These are phyloP conservation scores for Pardosa pseudoannulata DNA, from an alignment of 2,888 invertebrate genomes.

Conservation along the genomic window DNA sequence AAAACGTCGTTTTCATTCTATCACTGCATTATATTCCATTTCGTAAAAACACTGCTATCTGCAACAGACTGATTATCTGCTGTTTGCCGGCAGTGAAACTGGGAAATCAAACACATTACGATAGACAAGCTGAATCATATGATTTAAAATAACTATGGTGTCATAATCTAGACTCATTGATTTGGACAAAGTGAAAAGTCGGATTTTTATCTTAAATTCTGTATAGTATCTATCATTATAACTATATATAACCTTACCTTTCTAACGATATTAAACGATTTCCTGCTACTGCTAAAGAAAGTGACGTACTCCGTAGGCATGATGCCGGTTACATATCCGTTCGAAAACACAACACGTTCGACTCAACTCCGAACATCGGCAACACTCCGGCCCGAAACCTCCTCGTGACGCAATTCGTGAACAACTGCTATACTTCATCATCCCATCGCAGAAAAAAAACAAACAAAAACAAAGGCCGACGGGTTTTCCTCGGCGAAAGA, in stretches of 20 bases:
- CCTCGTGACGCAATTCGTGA: background rate
- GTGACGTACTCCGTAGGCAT: conserved; percentile 50
- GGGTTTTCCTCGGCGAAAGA: background rate
- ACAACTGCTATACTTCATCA: conserved; percentile 1
- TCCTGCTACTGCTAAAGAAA: conserved; percentile 33
- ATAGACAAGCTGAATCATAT: no score
- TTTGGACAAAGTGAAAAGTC: no score
- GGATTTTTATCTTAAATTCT: no score
- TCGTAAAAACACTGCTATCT: no score
- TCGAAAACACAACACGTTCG: background rate
- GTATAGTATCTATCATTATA: no score
- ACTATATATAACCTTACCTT: conserved; percentile 57
- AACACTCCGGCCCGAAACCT: background rate
- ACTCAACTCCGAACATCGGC: background rate
- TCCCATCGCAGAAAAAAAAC: background rate
- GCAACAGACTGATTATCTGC: no score
- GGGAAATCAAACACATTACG: no score
- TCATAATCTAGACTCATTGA: no score
- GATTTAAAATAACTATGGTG: no score
- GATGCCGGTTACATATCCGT: background rate
- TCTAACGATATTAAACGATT: conserved; percentile 21
- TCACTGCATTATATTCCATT: no score
- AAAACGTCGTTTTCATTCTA: no score
- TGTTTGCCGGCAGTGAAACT: no score
- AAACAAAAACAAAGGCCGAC: background rate